These are phyloP conservation scores for Trididemnum nubilum DNA, from an alignment of 23 tunicate species.

Conservation along the genomic window DNA sequence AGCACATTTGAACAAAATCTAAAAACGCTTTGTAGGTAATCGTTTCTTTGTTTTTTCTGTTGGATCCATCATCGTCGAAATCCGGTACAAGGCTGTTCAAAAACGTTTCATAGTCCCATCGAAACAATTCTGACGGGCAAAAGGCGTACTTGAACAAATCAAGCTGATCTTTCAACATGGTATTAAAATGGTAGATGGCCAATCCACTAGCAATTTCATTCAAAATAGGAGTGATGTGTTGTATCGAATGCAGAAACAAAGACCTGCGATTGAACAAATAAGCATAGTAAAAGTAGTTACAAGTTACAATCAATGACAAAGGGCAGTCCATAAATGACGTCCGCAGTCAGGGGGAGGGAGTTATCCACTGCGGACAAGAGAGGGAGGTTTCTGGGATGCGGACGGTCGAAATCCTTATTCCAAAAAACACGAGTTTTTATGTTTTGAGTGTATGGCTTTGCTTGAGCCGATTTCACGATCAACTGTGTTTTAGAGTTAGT, in stretches of 20 bases:
- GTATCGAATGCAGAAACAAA: neutral
- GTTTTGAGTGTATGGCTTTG: no score
- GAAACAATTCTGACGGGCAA: neutral
- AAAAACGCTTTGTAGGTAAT: constrained; percentile 22
- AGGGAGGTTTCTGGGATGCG: no score
- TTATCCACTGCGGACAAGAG: no score
- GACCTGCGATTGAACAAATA: neutral
- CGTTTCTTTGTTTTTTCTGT: neutral
- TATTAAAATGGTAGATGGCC: neutral
- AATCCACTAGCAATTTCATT: constrained; percentile 13
- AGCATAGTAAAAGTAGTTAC: no score
- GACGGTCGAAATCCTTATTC: no score
- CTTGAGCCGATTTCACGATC: no score
- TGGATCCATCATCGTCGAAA: constrained; percentile 21
- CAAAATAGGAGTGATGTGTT: neutral
- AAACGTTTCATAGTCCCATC: constrained; percentile 7
- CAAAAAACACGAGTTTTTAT: no score
- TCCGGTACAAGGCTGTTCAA: neutral
- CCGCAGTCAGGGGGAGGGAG: no score
- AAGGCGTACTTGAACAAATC: neutral
- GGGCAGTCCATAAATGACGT: no score
- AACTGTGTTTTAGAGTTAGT: no score
- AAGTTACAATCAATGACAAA: no score
- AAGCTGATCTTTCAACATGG: neutral
- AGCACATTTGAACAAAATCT: constrained; percentile 13